Percentiles rank a stretch among this genome's conserved stretches.
These are phyloP conservation scores for Percina caprodes DNA, from an alignment of 2,113 vertebrate genomes.

Conservation along the genomic window DNA sequence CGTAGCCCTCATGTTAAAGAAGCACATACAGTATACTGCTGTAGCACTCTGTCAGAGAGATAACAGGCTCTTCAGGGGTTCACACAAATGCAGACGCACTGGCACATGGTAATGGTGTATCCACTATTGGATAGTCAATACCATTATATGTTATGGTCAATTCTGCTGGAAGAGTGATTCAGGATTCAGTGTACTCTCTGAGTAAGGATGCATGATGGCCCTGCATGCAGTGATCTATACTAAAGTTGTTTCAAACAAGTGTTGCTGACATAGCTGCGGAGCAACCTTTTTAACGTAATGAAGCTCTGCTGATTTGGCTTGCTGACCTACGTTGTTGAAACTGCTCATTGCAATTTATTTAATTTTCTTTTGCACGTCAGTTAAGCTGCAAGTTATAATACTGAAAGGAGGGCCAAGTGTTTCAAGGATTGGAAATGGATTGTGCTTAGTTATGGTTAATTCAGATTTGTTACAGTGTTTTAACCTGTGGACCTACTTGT, in stretches of 20 bases:
- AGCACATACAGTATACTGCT: conserved; percentile 14
- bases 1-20: conserved; percentile 1
- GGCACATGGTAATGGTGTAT: background rate
- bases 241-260: background rate
- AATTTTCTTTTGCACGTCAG: background rate
- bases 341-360: background rate
- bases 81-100: background rate
- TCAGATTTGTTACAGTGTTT: background rate
- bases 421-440: background rate
- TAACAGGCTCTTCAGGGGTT: conserved; percentile 5
- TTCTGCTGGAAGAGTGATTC: background rate
- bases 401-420: background rate
- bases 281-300: background rate
- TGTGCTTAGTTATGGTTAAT: background rate
- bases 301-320: background rate
- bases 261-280: background rate
- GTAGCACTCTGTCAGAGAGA: conserved; percentile 16
- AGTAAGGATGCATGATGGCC: background rate
- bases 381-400: background rate
- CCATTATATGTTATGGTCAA: background rate
- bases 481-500: background rate
- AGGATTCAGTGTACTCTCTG: background rate
- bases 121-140: conserved; percentile 5
- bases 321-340: background rate
- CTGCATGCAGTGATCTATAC: background rate